Percentiles rank a stretch among this genome's conserved stretches.
phyloP scores from a whole-genome alignment of 2,113 vertebrate genomes.

The Prunella fulvescens region DNA sequence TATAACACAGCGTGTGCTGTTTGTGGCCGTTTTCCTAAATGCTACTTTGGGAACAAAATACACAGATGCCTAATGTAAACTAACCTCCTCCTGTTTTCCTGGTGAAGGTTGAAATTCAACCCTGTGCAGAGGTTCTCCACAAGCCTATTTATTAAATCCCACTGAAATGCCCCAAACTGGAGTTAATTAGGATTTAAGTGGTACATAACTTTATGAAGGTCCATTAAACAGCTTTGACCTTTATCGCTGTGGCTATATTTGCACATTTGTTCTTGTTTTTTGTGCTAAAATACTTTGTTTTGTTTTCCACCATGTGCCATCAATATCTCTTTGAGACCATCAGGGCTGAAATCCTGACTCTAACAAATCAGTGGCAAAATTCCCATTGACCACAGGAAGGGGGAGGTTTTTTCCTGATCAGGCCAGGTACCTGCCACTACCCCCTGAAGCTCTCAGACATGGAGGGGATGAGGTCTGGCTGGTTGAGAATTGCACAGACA shows the following conservation, averaged over 20 bases:
- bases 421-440: not conserved
- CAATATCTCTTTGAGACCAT: not conserved
- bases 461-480: rapidly evolving
- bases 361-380: not conserved
- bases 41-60: slow-evolving; percentile 37
- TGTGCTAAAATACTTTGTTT: not conserved
- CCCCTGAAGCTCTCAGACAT: not conserved
- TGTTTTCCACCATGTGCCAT: not conserved
- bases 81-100: not conserved
- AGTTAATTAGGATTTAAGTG: slow-evolving; percentile 41
- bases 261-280: not conserved
- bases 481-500: not conserved
- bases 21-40: slow-evolving; percentile 28
- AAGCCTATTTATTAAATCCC: not conserved
- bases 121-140: not conserved
- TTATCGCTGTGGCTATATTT: slow-evolving; percentile 7
- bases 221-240: slow-evolving; percentile 6
- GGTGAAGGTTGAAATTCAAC: not conserved
- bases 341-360: not conserved
- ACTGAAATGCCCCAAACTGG: not conserved
- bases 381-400: not conserved
- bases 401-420: not conserved
- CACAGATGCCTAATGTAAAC: slow-evolving; percentile 32
- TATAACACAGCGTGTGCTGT: slow-evolving; percentile 38
- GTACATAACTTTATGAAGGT: not conserved